Evolutionary conservation across 2,113 vertebrate species (phyloP), one percentile per base, ranked within the genome.

Genomic region (Zapornia atra): DNA sequence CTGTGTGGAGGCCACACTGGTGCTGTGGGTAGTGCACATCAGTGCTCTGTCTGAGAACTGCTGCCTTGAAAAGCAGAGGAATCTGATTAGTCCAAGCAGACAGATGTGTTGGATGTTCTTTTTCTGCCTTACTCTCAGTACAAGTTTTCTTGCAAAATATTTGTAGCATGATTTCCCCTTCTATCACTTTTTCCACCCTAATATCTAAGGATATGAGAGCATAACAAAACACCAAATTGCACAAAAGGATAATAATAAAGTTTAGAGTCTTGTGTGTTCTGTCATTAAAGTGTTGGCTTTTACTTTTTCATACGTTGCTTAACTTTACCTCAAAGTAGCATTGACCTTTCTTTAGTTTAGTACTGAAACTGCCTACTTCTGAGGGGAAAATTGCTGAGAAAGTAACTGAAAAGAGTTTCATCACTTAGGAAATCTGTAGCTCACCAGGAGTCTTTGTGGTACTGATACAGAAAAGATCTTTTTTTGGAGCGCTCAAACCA

Each of bases 1-100:
- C 13, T 0, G 1, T 59, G 21, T 64, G 48, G 1, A 2, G 18
- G 46, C 64, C 40, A 9, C 1, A 1, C 31, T 48, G 36, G 8
- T 69, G 28, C 20, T 66, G 24, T 42, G 16, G 29, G 12, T 65
- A 7, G 20, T 64, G 34, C 22, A 5, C 29, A 18, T 44, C 24
- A 17, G 22, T 48, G 16, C 44, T n/a, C 9, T 69, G 6, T 61
- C 63, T 1, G 25, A 34, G 50, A 94, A 38, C 6, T 36, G 9
- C 44, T 88, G 20, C 63, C 69, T 83, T 75, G 26, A 83, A 75
- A 77, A 75, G 21, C 57, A 61, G 57, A 72, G 50, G 19, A 68
- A 65, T 51, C n/a, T 64, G 11, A 53, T 79, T 34, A 76, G 48
- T 25, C 60, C 59, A 53, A 50, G 36, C 57, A 31, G 18, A 57